Conservation (phyloP, 92 coral and sea anemone species). For the Actinernus sp. region DNA sequence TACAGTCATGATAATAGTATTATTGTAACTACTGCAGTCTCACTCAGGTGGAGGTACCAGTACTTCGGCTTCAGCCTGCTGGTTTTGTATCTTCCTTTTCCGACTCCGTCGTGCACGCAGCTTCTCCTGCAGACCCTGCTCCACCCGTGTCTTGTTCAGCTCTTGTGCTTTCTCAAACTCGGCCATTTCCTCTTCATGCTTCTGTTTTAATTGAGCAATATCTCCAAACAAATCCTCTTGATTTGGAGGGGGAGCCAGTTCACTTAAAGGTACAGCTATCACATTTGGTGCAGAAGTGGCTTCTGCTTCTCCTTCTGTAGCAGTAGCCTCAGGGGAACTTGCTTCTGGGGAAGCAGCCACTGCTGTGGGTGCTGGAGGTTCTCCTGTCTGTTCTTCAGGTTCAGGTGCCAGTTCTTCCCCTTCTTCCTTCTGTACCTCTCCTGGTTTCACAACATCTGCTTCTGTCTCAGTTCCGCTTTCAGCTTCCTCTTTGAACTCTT, state of each 20-base stretch:
- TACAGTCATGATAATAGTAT: no score
- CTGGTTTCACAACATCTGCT: slow-evolving; percentile 72
- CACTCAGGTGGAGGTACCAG: slow-evolving; percentile 47
- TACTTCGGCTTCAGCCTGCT: slow-evolving; percentile 70
- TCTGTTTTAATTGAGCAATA: slow-evolving; percentile 91
- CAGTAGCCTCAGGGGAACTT: slow-evolving; percentile 27
- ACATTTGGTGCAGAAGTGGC: slow-evolving; percentile 18
- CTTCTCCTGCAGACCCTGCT: slow-evolving; percentile 94
- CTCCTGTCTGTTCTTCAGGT: slow-evolving; percentile 65
- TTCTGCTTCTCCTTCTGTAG: slow-evolving; percentile 7
- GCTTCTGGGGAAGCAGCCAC: slow-evolving; percentile 35
- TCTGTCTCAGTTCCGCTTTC: slow-evolving; percentile 24
- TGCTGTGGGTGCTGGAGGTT: slow-evolving; percentile 65
- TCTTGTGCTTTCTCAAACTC: slow-evolving; percentile 96
- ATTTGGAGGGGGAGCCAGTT: slow-evolving; percentile 89
- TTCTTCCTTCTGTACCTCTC: slow-evolving; percentile 75
- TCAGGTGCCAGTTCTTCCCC: slow-evolving; percentile 89
- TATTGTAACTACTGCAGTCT: no score
- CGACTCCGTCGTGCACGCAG: slow-evolving; percentile 89
- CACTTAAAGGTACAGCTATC: slow-evolving; percentile 74
- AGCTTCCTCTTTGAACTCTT: slow-evolving; percentile 53
- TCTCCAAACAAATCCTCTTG: slow-evolving; percentile 89
- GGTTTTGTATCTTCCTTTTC: slow-evolving; percentile 75
- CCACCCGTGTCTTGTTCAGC: slow-evolving; percentile 88
- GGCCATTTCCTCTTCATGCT: slow-evolving; percentile 93